Base-by-base conservation (phyloP, 2,888 invertebrate species). In the Phaedon cochleariae region DNA sequence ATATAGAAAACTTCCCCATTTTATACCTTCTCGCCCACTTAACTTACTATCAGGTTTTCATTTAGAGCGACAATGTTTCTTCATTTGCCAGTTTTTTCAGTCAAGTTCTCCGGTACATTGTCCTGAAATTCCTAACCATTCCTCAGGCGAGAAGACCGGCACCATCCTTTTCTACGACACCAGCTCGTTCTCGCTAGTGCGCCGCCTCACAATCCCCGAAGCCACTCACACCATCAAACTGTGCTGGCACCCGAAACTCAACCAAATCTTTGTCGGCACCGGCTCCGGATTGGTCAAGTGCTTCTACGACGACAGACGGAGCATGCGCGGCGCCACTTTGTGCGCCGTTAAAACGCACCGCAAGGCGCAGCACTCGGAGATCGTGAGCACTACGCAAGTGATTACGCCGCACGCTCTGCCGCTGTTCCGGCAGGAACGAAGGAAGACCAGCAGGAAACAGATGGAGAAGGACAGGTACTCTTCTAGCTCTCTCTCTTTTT, bases 321-420 rank as follows among this genome's bases (percentile, higher is more conserved):
- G 97, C 78, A 86, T 94, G 63, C 87, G 97, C 3, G 98, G 98
- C 0, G 97, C 97, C 0, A 94, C 95, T 76, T 82, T 97, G 0
- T 97, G 97, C 79, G 93, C 93, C 2, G 90, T 92, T 0, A 96
- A 96, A 81, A 88, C 89, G 0, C 90, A 91, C 73, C 88, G 92
- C 59, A 94, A 92, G 80, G 89, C 90, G 22, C 92, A 93, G 72
- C 91, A 93, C 3, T 89, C 93, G 0, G 97, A 97, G 83, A 91
- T 96, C 62, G 90, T 97, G 59, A 92, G 95, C 57, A 91, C 93
- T 0, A 94, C 96, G 73, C 95, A 97, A 58, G 68, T 72, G 12
- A 96, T 99, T 9, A 97, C 98, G 0, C 98, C 97, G 0, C 96
- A 98, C 80, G 96, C 98, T 0, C 84, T 99, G 64, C 98, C 98